A percentile compares a stretch with the other conserved stretches of the same genome.
Conservation (phyloP, 2,888 invertebrate genomes). For the Melipona bicolor region DNA sequence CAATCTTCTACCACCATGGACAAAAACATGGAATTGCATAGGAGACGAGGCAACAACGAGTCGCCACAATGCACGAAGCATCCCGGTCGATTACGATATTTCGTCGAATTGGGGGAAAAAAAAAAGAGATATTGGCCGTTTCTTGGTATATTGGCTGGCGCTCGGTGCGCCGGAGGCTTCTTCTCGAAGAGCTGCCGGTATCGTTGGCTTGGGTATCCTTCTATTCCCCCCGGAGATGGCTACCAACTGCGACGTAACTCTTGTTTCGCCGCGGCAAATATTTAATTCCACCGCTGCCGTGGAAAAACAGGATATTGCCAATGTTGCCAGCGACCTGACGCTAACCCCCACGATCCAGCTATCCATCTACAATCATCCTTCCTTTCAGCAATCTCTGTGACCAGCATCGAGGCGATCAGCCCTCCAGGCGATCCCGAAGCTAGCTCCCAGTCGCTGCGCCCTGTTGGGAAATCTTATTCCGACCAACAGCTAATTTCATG, state of each 20-base stretch:
- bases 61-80: neutral
- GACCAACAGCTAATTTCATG: constrained; percentile 77
- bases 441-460: constrained; percentile 68
- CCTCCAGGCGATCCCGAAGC: constrained; percentile 57
- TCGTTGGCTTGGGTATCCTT: constrained; percentile 63
- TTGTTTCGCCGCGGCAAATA: constrained; percentile 76
- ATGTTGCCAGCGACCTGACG: constrained; percentile 64
- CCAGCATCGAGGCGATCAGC: constrained; percentile 23
- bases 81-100: constrained; percentile 40
- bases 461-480: constrained; percentile 81
- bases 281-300: constrained; percentile 75
- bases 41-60: neutral
- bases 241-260: constrained; percentile 68
- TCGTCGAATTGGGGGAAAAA: constrained; percentile 8
- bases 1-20: too few relatives aligned
- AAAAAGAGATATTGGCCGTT: constrained; percentile 51
- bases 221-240: constrained; percentile 64
- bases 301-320: constrained; percentile 80
- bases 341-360: neutral
- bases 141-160: constrained; percentile 60
- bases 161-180: constrained; percentile 44
- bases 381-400: constrained; percentile 27
- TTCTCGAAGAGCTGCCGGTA: constrained; percentile 58
- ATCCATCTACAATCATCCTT: constrained; percentile 9
- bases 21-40: neutral